Base-by-base conservation (phyloP, 2,888 invertebrate species). In the Agrotis segetum region DNA sequence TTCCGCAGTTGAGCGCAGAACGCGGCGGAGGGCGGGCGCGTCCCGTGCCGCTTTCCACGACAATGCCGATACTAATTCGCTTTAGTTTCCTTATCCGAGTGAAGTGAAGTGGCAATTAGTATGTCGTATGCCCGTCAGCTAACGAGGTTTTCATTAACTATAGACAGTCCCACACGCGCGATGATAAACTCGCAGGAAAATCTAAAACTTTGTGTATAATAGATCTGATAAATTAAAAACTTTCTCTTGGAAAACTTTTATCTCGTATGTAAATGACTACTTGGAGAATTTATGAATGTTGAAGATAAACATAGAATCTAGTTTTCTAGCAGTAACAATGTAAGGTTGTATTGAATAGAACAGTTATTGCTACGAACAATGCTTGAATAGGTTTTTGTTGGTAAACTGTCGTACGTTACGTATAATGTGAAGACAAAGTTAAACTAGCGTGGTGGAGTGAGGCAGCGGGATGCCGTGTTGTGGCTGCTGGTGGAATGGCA, bases 401-500 rank as follows among this genome's bases (percentile, higher is more conserved):
- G 70, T 61, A 70, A 74, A 79, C 65, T 59, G 47, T 70, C 44
- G 75, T 70, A 49, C 63, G 34, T 65, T 52, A 34, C 34, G 14
- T 56, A 73, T 77, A 62, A 78, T 83, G 77, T 70, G 74, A 64
- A 79, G 62, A 66, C 66, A 69, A 66, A 65, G 73, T 74, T 84
- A 64, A 73, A 73, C 71, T 58, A 71, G 63, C 62, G 72, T 79
- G 76, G 77, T 83, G 81, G 81, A 78, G 83, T 85, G 85, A 77
- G 74, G 77, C 50, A 80, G 72, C 82, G 86, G 80, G 44, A 96
- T 96, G 96, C 94, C 96, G 79, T 96, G 96, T 86, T 96, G 96
- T 89, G 96, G 96, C 14, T 96, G 96, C 87, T 96, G 96, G 96
- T 96, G 96, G 95, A 95, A 93, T 69, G 95, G 96, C 85, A 92